These are phyloP conservation scores for Junco hyemalis DNA, from an alignment of 2,113 vertebrate species.

Conservation along the genomic window DNA sequence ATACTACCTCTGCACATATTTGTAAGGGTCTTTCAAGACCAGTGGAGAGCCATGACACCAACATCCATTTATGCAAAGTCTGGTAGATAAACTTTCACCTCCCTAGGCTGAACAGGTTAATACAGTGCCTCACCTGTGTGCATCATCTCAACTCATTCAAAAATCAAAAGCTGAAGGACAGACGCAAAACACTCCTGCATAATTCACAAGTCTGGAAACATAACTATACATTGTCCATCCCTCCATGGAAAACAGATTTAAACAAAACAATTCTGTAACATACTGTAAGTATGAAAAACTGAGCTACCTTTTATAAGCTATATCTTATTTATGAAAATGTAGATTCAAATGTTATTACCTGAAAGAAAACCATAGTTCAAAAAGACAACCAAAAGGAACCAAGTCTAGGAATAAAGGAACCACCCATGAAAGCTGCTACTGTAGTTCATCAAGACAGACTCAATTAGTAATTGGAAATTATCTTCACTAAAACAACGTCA, in stretches of 20 bases:
- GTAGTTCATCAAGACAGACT: not conserved
- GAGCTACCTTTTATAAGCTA: not conserved
- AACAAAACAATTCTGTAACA: not conserved
- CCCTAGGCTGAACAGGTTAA: not conserved
- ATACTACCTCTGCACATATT: not conserved
- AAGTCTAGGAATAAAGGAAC: not conserved
- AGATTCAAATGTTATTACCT: constrained; percentile 23
- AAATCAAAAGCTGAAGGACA: not conserved
- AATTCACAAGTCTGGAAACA: not conserved
- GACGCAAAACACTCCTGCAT: not conserved
- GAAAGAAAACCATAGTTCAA: not conserved
- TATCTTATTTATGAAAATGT: not conserved
- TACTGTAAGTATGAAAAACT: not conserved
- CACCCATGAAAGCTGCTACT: not conserved
- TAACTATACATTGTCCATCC: not conserved
- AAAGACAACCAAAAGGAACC: not conserved
- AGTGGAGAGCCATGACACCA: not conserved
- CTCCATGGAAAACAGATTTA: not conserved
- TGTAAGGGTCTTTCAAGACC: not conserved
- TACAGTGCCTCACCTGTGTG: not conserved
- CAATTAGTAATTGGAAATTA: not conserved
- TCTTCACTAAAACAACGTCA: not conserved
- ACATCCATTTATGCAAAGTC: not conserved
- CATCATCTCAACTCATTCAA: not conserved
- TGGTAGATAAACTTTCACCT: not conserved